These are phyloP conservation scores for Pempheris klunzingeri DNA, from an alignment of 2,797 vertebrate genomes.

Conservation along the genomic window DNA sequence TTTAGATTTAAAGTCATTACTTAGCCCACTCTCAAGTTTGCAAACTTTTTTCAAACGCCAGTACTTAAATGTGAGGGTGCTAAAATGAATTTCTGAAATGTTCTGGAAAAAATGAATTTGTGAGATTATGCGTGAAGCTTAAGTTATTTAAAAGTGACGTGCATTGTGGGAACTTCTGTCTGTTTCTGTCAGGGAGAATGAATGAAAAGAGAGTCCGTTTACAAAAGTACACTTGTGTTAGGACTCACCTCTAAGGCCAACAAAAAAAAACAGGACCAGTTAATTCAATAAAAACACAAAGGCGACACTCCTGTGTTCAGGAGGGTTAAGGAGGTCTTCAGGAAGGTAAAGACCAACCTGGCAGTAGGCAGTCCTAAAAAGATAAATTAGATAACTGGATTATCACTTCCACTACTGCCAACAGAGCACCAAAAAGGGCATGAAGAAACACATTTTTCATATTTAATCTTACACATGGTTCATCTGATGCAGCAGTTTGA, in stretches of 20 bases:
- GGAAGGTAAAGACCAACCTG: neutral
- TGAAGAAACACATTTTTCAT: neutral
- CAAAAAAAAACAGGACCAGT: slow-evolving; percentile 27
- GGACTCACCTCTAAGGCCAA: slow-evolving; percentile 20
- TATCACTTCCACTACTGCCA: neutral
- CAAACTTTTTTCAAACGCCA: slow-evolving; percentile 34
- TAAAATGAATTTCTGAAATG: neutral
- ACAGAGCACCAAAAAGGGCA: neutral
- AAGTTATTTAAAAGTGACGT: neutral
- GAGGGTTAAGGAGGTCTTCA: slow-evolving; percentile 30
- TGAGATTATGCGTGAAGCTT: neutral
- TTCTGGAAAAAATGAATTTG: neutral
- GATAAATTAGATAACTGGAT: slow-evolving; percentile 1
- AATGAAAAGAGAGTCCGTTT: slow-evolving; percentile 22
- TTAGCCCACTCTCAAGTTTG: slow-evolving; percentile 9
- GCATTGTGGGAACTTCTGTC: neutral
- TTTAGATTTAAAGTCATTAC: slow-evolving; percentile 64
- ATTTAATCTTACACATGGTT: neutral
- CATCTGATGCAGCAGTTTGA: neutral
- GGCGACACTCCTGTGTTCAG: slow-evolving; percentile 13
- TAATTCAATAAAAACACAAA: slow-evolving; percentile 42
- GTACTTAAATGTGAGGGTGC: neutral
- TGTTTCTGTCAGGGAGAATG: neutral
- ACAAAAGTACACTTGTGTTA: slow-evolving; percentile 1
- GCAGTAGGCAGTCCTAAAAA: neutral